Percentiles rank a stretch among this genome's conserved stretches.
These are phyloP conservation scores for Melanogrammus aeglefinus DNA, from an alignment of 2,797 vertebrate genomes.

Conservation along the genomic window DNA sequence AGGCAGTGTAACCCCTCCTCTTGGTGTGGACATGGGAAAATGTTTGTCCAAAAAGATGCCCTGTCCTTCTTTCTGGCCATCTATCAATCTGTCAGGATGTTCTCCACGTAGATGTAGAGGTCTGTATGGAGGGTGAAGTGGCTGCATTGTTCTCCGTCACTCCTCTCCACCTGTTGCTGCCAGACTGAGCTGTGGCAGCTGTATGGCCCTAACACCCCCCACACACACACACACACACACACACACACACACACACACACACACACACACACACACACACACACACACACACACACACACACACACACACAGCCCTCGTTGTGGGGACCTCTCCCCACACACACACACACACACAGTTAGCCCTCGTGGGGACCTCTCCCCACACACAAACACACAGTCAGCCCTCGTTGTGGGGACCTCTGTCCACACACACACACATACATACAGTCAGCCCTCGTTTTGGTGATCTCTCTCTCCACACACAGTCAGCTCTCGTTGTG, in stretches of 20 bases:
- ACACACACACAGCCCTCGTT: conserved; percentile 16
- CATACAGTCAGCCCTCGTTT: too few relatives aligned
- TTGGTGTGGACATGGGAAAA: not conserved
- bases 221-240: conserved; percentile 23
- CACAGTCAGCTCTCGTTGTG: too few relatives aligned
- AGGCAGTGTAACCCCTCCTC: too few relatives aligned
- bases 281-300: too few relatives aligned
- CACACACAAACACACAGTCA: conserved; percentile 16
- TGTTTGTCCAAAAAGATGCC: not conserved
- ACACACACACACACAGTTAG: too few relatives aligned
- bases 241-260: conserved; percentile 19
- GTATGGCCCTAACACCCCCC: conserved; percentile 38
- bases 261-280: not conserved
- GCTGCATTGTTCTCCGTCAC: conserved; percentile 60
- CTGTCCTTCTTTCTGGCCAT: not conserved
- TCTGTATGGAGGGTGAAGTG: conserved; percentile 16
- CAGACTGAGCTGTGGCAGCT: conserved; percentile 57
- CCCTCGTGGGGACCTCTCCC: conserved; percentile 52
- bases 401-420: too few relatives aligned
- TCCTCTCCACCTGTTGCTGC: conserved; percentile 74
- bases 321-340: conserved; percentile 53
- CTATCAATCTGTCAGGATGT: not conserved
- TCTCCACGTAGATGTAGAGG: conserved; percentile 3
- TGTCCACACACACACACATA: conserved; percentile 11
- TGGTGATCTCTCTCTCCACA: too few relatives aligned